These are phyloP conservation scores for Thunnus albacares DNA, from an alignment of 2,797 vertebrate species.

Conservation along the genomic window DNA sequence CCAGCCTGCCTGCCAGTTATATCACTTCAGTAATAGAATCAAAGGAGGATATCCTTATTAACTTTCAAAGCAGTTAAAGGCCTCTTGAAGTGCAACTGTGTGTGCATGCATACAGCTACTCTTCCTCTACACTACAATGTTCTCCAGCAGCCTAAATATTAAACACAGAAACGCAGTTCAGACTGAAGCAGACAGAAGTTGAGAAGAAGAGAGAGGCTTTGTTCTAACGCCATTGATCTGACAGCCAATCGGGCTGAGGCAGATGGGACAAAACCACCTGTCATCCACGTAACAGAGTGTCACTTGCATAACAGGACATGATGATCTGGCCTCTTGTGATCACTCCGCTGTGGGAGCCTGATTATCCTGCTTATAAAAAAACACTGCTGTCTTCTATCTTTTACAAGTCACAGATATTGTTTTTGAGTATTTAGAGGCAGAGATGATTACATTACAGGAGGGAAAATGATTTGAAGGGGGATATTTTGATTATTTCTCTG, in stretches of 20 bases:
- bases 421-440: slow-evolving; percentile 6
- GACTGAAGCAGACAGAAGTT: slow-evolving; percentile 42
- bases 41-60: slow-evolving; percentile 62
- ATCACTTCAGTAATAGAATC: slow-evolving; percentile 61
- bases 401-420: slow-evolving; percentile 18
- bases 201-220: slow-evolving; percentile 49
- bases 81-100: slow-evolving; percentile 18
- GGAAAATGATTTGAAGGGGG: background rate
- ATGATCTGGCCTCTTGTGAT: slow-evolving; percentile 49
- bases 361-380: slow-evolving; percentile 37
- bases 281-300: slow-evolving; percentile 35
- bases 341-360: slow-evolving; percentile 35
- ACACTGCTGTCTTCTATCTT: slow-evolving; percentile 19
- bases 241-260: slow-evolving; percentile 51
- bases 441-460: slow-evolving; percentile 32
- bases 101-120: slow-evolving; percentile 11
- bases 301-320: slow-evolving; percentile 49
- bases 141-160: slow-evolving; percentile 31
- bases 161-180: slow-evolving; percentile 39
- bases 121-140: slow-evolving; percentile 7
- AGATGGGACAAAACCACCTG: slow-evolving; percentile 62
- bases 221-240: slow-evolving; percentile 63
- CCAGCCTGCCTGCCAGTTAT: slow-evolving; percentile 45
- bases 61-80: slow-evolving; percentile 41
- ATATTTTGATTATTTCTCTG: slow-evolving; percentile 7